Percentiles rank a stretch among this genome's conserved stretches.
phyloP scores from a whole-genome alignment of 2,113 vertebrate species.

The Chrysemys picta region DNA sequence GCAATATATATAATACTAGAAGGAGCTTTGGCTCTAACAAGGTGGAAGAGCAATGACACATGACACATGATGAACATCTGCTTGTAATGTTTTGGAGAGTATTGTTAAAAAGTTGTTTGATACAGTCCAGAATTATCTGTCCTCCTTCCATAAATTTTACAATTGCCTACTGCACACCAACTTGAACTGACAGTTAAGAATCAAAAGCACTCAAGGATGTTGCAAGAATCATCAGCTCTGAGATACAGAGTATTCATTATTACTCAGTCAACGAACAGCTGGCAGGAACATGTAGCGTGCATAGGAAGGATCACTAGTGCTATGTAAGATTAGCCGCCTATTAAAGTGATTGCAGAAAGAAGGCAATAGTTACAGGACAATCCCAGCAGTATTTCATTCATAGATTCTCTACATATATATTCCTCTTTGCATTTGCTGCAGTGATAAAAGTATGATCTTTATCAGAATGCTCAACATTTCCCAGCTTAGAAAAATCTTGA shows the following conservation, averaged over 20 bases:
- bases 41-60: neutral
- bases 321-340: neutral
- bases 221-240: neutral
- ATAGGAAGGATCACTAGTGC: neutral
- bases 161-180: neutral
- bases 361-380: neutral
- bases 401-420: too few species aligned
- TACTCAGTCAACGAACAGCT: neutral
- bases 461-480: conserved; percentile 6
- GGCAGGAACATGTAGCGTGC: neutral
- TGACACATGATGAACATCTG: neutral
- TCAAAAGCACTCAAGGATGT: neutral
- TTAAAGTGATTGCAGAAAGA: neutral
- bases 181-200: neutral
- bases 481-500: conserved; percentile 8
- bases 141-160: neutral
- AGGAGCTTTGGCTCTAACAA: neutral
- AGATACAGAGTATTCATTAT: neutral
- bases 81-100: neutral
- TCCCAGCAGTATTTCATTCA: neutral
- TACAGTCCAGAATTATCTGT: neutral
- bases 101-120: neutral
- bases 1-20: neutral
- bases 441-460: neutral
- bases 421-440: neutral